These are phyloP conservation scores for Lepidocyrtoides sp. DNA, from an alignment of 2,888 invertebrate species.

Conservation along the genomic window DNA sequence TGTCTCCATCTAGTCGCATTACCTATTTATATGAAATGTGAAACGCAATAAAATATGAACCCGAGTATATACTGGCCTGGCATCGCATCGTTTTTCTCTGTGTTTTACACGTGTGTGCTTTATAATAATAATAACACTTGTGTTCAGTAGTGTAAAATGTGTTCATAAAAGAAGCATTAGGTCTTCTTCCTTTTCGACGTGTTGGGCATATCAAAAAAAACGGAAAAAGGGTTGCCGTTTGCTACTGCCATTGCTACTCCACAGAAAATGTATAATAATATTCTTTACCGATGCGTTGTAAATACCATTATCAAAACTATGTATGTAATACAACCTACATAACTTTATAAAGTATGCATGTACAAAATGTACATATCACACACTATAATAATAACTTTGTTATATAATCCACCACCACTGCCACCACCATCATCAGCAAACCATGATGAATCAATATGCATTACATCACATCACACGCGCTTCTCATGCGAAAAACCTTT, in stretches of 20 bases:
- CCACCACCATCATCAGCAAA: conserved; percentile 5
- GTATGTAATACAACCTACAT: conserved; percentile 19
- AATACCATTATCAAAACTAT: conserved; percentile 29
- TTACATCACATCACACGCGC: conserved; percentile 82
- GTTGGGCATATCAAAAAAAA: conserved; percentile 82
- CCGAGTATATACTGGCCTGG: background rate
- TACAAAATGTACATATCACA: no score
- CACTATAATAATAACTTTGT: no score
- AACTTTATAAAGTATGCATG: background rate
- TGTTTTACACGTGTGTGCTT: conserved; percentile 17
- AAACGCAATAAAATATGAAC: conserved; percentile 43
- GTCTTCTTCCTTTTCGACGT: conserved; percentile 70
- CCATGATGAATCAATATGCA: conserved; percentile 83
- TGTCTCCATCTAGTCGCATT: conserved; percentile 2
- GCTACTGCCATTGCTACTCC: no score
- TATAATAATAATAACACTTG: no score
- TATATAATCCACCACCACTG: no score
- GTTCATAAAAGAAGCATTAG: conserved; percentile 51
- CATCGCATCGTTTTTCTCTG: background rate
- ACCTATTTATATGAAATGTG: conserved; percentile 44
- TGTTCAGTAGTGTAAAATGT: background rate
- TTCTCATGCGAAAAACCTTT: conserved; percentile 74
- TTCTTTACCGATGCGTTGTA: no score
- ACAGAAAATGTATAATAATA: no score
- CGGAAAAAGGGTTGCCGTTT: conserved; percentile 54